Evolutionary conservation across 2,888 invertebrate species (phyloP).

Genomic region (Drosophila anomalipes): DNA sequence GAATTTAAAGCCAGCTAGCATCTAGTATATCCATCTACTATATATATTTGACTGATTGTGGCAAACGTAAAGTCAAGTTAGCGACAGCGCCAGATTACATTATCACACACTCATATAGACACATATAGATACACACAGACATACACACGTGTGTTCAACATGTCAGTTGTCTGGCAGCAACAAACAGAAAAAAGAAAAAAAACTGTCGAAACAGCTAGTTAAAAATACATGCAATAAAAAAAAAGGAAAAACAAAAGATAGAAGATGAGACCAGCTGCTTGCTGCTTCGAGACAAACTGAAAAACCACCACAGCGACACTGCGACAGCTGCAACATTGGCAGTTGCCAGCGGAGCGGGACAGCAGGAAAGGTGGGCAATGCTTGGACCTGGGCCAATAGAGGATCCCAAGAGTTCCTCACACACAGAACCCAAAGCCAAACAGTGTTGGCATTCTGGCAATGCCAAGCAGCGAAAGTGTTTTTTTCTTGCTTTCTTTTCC

Average conservation of each 20-base stretch:
- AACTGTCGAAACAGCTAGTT: constrained; percentile 57
- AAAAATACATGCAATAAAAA: constrained; percentile 66
- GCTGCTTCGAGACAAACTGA: constrained; percentile 25
- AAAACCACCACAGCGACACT: constrained; percentile 34
- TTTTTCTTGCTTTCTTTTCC: constrained; percentile 6
- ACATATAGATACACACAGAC: constrained; percentile 12
- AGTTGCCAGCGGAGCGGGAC: background rate
- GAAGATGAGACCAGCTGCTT: constrained; percentile 41
- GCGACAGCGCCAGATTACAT: constrained; percentile 41
- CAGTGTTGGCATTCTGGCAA: constrained; percentile 67
- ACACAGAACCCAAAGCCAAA: constrained; percentile 35
- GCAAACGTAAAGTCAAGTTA: constrained; percentile 15
- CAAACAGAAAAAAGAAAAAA: constrained; percentile 7
- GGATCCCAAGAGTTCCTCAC: constrained; percentile 32
- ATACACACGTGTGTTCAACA: constrained; percentile 19
- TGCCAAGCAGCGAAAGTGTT: constrained; percentile 77
- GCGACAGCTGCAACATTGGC: constrained; percentile 36
- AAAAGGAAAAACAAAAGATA: constrained; percentile 11
- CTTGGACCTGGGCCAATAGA: constrained; percentile 47
- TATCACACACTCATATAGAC: constrained; percentile 33
- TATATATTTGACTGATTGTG: constrained; percentile 40
- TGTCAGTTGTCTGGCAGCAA: constrained; percentile 57
- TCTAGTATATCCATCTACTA: constrained; percentile 21
- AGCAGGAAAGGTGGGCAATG: constrained; percentile 1
- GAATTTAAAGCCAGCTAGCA: constrained; percentile 14